Conservation (phyloP, 2,888 invertebrate genomes). For the Thymelicus acteon region DNA sequence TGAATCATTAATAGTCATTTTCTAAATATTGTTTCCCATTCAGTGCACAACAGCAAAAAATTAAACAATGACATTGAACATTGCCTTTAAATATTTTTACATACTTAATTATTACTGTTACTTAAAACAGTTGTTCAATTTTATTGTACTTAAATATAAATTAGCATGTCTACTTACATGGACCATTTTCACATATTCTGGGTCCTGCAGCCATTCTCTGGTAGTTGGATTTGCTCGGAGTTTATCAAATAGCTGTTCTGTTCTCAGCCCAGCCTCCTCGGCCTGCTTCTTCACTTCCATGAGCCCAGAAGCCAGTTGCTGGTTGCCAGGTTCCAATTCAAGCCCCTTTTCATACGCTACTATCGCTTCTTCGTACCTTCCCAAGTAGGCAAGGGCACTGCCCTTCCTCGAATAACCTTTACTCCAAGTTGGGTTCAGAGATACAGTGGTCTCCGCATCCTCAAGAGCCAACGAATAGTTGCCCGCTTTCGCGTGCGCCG, state of each 20-base stretch:
- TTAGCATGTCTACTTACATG: conserved; percentile 59
- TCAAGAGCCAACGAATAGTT: conserved; percentile 90
- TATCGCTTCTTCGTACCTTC: conserved; percentile 90
- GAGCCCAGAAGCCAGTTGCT: conserved; percentile 88
- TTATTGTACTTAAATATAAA: not conserved
- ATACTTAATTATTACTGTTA: too few species aligned
- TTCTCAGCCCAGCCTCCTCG: conserved; percentile 52
- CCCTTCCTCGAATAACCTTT: conserved; percentile 96
- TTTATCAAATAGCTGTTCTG: conserved; percentile 81
- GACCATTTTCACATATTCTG: conserved; percentile 87
- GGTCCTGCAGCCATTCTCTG: conserved; percentile 89
- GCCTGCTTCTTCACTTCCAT: conserved; percentile 83
- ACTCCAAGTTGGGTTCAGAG: conserved; percentile 92
- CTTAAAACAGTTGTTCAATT: too few species aligned
- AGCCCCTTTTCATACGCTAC: conserved; percentile 89
- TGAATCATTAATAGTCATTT: too few species aligned
- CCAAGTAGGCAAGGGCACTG: conserved; percentile 91
- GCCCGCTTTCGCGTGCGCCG: conserved; percentile 93
- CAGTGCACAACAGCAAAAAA: too few species aligned
- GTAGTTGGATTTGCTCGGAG: conserved; percentile 88
- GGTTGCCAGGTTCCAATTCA: conserved; percentile 89
- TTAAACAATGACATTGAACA: too few species aligned
- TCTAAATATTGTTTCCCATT: too few species aligned
- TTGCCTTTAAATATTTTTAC: too few species aligned
- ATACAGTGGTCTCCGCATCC: conserved; percentile 94